These are phyloP conservation scores for Poeciliopsis paucimaculata DNA, from an alignment of 2,797 vertebrate genomes.

Conservation along the genomic window DNA sequence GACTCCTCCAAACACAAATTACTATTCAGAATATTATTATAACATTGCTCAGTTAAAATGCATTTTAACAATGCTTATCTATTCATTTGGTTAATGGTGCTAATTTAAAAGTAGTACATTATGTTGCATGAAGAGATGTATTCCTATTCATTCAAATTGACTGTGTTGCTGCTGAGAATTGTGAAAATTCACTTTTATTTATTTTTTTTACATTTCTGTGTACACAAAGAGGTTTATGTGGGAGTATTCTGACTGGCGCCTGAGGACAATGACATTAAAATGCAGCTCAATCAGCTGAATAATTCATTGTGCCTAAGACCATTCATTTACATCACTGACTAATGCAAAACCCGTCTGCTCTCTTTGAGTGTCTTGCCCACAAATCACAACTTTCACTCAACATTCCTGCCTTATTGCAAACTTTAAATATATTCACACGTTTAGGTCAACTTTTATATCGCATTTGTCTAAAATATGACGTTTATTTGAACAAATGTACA, in stretches of 20 bases:
- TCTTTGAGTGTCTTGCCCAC: background rate
- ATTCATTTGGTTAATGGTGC: background rate
- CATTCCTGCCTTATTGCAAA: background rate
- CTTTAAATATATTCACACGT: background rate
- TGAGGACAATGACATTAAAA: slow-evolving; percentile 38
- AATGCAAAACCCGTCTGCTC: slow-evolving; percentile 15
- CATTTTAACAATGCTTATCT: background rate
- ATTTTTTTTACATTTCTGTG: slow-evolving; percentile 32
- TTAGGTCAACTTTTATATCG: background rate
- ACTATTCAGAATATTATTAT: background rate
- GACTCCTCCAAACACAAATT: background rate
- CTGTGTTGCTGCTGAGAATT: slow-evolving; percentile 23
- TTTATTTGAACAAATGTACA: background rate
- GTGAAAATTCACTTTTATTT: slow-evolving; percentile 34
- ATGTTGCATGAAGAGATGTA: slow-evolving; percentile 2
- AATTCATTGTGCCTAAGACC: slow-evolving; percentile 47
- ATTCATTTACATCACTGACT: slow-evolving; percentile 43
- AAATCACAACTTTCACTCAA: background rate
- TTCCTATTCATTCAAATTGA: slow-evolving; percentile 9
- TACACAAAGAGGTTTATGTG: slow-evolving; percentile 31
- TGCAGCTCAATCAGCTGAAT: slow-evolving; percentile 42
- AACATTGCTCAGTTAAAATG: background rate
- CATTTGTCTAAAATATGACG: background rate
- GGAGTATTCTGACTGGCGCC: slow-evolving; percentile 25
- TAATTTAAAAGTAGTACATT: background rate